Evolutionary conservation across 2,113 vertebrate genomes (phyloP).

Genomic region (Penelope pileata): DNA sequence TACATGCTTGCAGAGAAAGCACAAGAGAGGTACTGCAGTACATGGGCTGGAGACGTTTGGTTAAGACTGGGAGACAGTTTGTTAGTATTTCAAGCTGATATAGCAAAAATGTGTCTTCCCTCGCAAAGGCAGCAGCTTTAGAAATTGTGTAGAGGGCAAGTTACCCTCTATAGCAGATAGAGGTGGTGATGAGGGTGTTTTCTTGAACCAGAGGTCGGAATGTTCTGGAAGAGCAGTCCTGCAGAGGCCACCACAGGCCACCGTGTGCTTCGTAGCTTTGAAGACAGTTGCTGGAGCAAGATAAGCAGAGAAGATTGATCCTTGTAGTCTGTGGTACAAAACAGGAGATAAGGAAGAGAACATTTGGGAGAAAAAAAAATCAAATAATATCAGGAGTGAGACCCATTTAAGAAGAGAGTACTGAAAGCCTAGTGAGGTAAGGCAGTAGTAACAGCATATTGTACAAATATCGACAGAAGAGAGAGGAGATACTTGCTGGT

Average conservation of each 20-base stretch:
- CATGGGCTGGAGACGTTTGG: too few species aligned
- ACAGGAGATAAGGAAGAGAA: not conserved
- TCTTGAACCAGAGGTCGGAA: not conserved
- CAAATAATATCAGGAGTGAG: not conserved
- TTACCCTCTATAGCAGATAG: not conserved
- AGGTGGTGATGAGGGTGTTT: not conserved
- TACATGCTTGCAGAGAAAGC: too few species aligned
- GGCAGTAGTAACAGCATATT: not conserved
- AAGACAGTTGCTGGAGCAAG: not conserved
- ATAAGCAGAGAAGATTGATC: not conserved
- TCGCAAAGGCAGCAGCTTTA: not conserved
- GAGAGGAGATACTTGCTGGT: not conserved
- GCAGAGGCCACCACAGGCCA: too few species aligned
- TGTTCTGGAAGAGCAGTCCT: not conserved
- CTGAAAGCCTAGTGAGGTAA: not conserved
- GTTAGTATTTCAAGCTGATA: too few species aligned
- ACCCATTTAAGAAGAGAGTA: not conserved
- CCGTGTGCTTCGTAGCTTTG: too few species aligned
- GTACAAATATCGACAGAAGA: not conserved
- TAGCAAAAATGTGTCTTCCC: not conserved
- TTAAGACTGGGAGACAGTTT: too few species aligned
- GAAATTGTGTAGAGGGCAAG: not conserved
- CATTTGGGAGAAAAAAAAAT: not conserved
- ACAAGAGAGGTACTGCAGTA: too few species aligned
- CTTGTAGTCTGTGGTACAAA: not conserved